Conservation (phyloP, 2,797 vertebrate genomes). For the Merluccius polli region DNA sequence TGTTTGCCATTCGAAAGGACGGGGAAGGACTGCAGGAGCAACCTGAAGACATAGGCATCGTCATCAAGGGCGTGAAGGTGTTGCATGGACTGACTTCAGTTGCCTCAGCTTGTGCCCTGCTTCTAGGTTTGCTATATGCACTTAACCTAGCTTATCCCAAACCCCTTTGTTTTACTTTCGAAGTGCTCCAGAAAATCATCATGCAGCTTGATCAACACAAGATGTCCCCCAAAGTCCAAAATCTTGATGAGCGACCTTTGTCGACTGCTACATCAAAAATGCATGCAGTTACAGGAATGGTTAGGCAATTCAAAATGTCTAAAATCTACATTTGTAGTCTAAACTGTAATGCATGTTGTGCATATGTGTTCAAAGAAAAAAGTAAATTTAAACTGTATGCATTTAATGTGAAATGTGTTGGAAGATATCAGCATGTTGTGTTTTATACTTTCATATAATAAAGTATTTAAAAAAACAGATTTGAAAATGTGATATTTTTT, state of each 20-base stretch:
- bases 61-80: constrained; percentile 26
- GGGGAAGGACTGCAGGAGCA: constrained; percentile 23
- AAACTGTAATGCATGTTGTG: too few species aligned
- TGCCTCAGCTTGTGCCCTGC: constrained; percentile 32
- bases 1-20: constrained; percentile 32
- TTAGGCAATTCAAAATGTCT: too few species aligned
- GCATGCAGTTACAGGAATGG: too few species aligned
- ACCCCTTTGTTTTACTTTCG: constrained; percentile 17
- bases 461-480: too few species aligned
- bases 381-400: too few species aligned
- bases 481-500: too few species aligned
- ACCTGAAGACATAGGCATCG: constrained; percentile 26
- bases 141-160: constrained; percentile 32
- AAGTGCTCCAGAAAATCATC: constrained; percentile 31
- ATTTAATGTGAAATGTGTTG: too few species aligned
- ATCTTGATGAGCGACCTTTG: constrained; percentile 18
- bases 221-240: constrained; percentile 31
- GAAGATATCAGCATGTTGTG: too few species aligned
- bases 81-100: constrained; percentile 34
- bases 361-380: too few species aligned
- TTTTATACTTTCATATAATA: too few species aligned
- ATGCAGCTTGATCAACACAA: constrained; percentile 30
- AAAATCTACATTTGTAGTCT: too few species aligned
- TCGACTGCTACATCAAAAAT: constrained; percentile 4
- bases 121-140: constrained; percentile 32